Conservation (phyloP, 1,140 invertebrate species). For the Drusus annulatus region DNA sequence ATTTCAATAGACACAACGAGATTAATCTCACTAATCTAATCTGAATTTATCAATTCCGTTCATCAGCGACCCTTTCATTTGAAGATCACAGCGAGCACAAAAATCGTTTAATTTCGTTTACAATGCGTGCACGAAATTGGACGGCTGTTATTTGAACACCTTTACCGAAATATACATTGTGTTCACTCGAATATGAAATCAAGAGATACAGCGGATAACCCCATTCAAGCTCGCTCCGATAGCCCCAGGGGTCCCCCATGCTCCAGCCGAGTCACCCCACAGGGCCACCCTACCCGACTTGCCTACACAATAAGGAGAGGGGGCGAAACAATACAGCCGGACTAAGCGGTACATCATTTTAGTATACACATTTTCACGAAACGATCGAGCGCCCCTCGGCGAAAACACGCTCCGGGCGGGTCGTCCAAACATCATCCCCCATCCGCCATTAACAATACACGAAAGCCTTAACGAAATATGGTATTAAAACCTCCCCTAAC, state of each 20-base stretch:
- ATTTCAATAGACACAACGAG: neutral
- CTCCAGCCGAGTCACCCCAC: neutral
- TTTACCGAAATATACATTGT: constrained; percentile 39
- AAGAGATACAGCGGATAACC: constrained; percentile 38
- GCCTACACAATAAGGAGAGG: neutral
- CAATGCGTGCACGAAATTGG: constrained; percentile 36
- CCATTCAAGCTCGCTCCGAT: constrained; percentile 15
- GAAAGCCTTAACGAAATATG: constrained; percentile 29
- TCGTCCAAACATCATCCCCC: constrained; percentile 48
- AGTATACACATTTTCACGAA: constrained; percentile 23
- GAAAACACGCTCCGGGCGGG: constrained; percentile 41
- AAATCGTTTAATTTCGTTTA: constrained; percentile 36
- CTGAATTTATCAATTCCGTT: constrained; percentile 15
- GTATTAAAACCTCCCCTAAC: constrained; percentile 36
- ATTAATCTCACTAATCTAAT: neutral
- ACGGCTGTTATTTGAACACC: constrained; percentile 43
- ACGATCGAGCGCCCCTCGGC: constrained; percentile 16
- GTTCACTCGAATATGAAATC: constrained; percentile 41
- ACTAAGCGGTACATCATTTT: constrained; percentile 48
- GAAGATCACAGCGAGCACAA: constrained; percentile 4
- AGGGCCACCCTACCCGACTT: no score
- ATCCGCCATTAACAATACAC: constrained; percentile 23
- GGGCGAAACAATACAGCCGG: constrained; percentile 25
- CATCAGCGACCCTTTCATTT: constrained; percentile 15
- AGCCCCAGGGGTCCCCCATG: constrained; percentile 7